Evolutionary conservation across 2,113 vertebrate species (phyloP).

Genomic region (Paratilapia polleni): DNA sequence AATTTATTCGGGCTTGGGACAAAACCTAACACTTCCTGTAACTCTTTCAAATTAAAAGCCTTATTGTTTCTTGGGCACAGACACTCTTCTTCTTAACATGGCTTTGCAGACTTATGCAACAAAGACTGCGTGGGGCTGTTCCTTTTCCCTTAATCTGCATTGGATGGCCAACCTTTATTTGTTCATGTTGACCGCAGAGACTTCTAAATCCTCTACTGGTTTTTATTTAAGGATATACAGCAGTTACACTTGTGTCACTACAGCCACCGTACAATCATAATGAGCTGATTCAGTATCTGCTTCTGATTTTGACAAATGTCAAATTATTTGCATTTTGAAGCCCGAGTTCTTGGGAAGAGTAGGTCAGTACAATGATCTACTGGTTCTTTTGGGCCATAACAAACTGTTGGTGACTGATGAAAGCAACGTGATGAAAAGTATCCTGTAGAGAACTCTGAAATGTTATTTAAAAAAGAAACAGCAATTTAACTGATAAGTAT

Average conservation of each 20-base stretch:
- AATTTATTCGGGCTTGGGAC: background rate
- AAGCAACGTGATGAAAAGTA: background rate
- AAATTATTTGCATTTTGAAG: background rate
- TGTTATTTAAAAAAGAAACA: background rate
- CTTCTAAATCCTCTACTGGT: background rate
- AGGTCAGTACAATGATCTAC: background rate
- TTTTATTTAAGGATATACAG: background rate
- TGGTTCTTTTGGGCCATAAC: background rate
- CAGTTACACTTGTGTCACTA: background rate
- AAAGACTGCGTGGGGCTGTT: background rate
- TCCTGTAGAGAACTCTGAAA: background rate
- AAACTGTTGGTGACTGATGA: background rate
- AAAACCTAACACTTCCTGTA: background rate
- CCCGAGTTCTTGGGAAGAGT: background rate
- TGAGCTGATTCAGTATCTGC: background rate
- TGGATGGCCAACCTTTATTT: background rate
- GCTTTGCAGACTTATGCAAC: background rate
- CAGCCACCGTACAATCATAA: background rate
- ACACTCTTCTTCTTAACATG: background rate
- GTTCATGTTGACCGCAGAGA: background rate
- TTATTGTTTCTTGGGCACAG: background rate
- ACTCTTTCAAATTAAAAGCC: background rate
- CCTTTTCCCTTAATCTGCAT: background rate
- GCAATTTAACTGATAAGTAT: background rate
- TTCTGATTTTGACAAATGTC: background rate